Evolutionary conservation across 2,797 vertebrate species (phyloP), one percentile per base, ranked within the genome.

Genomic region (Fratercula arctica): DNA sequence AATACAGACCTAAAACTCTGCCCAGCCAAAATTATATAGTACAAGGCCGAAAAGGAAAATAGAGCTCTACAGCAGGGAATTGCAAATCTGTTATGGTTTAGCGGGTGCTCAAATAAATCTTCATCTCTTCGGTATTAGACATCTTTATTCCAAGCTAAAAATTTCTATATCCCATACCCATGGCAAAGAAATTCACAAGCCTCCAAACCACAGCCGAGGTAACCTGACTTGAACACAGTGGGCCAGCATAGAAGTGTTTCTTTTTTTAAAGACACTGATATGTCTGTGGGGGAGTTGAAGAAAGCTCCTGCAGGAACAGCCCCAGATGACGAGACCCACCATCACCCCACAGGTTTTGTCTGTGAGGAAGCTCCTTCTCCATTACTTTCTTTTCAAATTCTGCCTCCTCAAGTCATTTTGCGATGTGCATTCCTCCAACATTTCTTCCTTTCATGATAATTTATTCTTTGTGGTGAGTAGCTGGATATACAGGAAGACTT

Each of bases 1-100:
- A 89, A 86, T 33, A 69, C 63, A 89, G 92, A 88, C 80, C 87
- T 88, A 48, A 92, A 95, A 88, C 45, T 73, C 80, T 80, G 39
- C 50, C 64, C 75, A 89, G 60, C 43, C 68, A 76, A 96, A 92
- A 96, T 82, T 39, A 61, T 25, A 51, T 11, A 87, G 39, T 85
- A 91, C 46, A 59, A 83, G 37, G 31, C 66, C 13, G 21, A 80
- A 89, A 91, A 89, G 56, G 37, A 90, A 89, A 91, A 93, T 31
- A 87, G 85, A 88, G 13, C 16, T 76, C n/a, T 91, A 63, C 74
- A 93, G 13, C 51, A 82, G 93, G 91, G 93, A 96, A 76, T 77
- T 94, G 37, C 37, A 96, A 95, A 95, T 85, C 75, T 92, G 60
- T 48, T 93, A 70, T 2, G 16, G 21, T 81, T 95, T 93, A 94